phyloP scores from a whole-genome alignment of 92 coral and sea anemone genomes.

The Porites rus region DNA sequence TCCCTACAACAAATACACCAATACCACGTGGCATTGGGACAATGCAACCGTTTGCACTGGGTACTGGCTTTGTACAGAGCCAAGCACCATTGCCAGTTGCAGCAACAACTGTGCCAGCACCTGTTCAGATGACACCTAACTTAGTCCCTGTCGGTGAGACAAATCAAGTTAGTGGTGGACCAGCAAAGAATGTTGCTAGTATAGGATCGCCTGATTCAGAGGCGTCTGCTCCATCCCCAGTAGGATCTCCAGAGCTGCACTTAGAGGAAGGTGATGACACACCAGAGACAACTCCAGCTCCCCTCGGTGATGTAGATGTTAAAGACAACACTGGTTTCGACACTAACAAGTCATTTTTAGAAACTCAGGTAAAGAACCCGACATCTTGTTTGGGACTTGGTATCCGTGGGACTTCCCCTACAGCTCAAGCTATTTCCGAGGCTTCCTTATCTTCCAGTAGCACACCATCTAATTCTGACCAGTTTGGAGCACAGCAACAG shows the following conservation, averaged over 20 bases:
- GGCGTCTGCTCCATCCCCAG: slow-evolving; percentile 96
- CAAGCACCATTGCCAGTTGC: slow-evolving; percentile 60
- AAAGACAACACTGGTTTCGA: slow-evolving; percentile 58
- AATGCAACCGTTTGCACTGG: slow-evolving; percentile 38
- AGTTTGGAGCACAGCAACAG: slow-evolving; percentile 28
- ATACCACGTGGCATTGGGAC: slow-evolving; percentile 48
- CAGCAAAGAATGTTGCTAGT: slow-evolving; percentile 1
- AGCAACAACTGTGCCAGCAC: slow-evolving; percentile 44
- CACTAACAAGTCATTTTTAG: slow-evolving; percentile 66
- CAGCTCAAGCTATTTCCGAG: not conserved
- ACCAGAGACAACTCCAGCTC: slow-evolving; percentile 75
- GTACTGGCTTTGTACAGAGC: slow-evolving; percentile 53
- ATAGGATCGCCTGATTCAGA: slow-evolving; percentile 89
- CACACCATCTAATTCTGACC: slow-evolving; percentile 36
- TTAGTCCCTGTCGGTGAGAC: not conserved
- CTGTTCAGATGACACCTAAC: slow-evolving; percentile 44
- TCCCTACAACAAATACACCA: slow-evolving; percentile 14
- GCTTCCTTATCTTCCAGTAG: slow-evolving; percentile 25
- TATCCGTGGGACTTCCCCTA: slow-evolving; percentile 17
- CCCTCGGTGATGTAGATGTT: slow-evolving; percentile 65
- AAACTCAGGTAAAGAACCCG: slow-evolving; percentile 11
- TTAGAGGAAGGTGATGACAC: slow-evolving; percentile 83
- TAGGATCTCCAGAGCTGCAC: slow-evolving; percentile 94
- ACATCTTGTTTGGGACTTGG: slow-evolving; percentile 12
- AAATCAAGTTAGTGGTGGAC: not conserved